Base-by-base conservation (phyloP, 2,113 vertebrate species). In the Nothocercus julius region DNA sequence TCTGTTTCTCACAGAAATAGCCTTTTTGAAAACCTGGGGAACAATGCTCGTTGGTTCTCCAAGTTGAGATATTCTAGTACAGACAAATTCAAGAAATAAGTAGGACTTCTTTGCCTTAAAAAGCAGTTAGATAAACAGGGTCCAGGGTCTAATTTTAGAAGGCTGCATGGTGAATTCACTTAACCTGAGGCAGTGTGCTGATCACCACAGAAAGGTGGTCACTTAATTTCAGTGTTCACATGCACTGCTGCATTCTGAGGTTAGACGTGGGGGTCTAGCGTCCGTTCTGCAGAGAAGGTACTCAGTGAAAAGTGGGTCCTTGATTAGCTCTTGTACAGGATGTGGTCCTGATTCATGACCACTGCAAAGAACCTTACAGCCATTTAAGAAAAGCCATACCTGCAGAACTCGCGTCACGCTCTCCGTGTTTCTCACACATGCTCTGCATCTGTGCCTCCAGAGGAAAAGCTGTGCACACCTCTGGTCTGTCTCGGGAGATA, bases 221-320 rank as follows among this genome's bases (percentile, higher is more conserved):
- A 22, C 21, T 22, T 22, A 21, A 34, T 47, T 58, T 89, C 28
- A 62, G 40, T n/a, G 42, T 16, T 11, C 25, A 2, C 18, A 15
- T 4, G 13, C 30, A 14, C 38, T 5, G 2, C 44, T 6, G 1
- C 45, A 28, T 17, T 38, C 34, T 28, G 16, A 11, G 38, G 9
- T 32, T 32, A 53, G 42, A 2, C 3, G 2, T 38, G 70, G 54
- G 38, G 11, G 19, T 56, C 28, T 38, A 62, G 25, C 27, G 34
- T 9, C 49, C 1, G 0, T 45, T 78, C 72, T 45, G n/a, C 54
- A 45, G 79, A 69, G 58, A 64, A 76, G 49, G 42, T 25, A 56
- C 11, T 0, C 0, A 45, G 21, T 36, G 8, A 83, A 69, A 87
- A 7, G 21, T 16, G 34, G 8, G 11, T 25, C 1, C 0, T 8